Conservation (phyloP, 2,797 vertebrate genomes). For the Onychomys arenicola region DNA sequence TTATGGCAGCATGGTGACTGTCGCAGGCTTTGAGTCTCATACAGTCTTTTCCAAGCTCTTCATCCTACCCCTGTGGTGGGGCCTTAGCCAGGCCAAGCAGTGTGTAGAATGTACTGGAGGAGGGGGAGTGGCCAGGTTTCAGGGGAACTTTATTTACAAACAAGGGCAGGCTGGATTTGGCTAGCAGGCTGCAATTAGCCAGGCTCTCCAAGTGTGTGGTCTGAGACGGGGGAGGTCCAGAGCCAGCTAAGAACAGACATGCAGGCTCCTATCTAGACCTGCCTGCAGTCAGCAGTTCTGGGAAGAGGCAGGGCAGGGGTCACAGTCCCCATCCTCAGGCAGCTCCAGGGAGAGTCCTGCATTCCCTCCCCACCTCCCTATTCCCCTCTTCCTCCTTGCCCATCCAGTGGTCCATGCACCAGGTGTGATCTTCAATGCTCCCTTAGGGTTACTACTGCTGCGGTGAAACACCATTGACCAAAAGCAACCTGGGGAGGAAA, state of each 20-base stretch:
- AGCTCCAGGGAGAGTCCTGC: not conserved
- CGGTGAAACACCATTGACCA: not conserved
- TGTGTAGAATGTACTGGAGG: not conserved
- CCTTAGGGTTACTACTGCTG: not conserved
- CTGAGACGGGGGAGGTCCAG: not conserved
- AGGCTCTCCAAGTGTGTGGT: not conserved
- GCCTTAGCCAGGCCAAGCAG: not conserved
- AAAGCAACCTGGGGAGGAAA: too few species aligned
- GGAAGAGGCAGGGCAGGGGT: not conserved
- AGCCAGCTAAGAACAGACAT: not conserved
- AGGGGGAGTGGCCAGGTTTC: not conserved
- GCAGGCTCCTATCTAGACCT: not conserved
- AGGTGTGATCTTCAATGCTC: not conserved
- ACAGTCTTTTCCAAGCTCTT: not conserved
- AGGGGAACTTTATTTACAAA: not conserved
- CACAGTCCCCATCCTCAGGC: not conserved
- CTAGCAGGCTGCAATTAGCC: not conserved
- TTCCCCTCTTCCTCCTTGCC: not conserved
- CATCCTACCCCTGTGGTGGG: not conserved
- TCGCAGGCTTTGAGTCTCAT: not conserved
- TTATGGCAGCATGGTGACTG: not conserved
- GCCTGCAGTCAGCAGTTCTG: not conserved
- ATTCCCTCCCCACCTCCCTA: too few species aligned
- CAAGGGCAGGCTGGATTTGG: not conserved
- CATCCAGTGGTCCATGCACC: accelerated